Base-by-base conservation (phyloP, 2,888 invertebrate genomes). In the Willowsia nigromaculata region DNA sequence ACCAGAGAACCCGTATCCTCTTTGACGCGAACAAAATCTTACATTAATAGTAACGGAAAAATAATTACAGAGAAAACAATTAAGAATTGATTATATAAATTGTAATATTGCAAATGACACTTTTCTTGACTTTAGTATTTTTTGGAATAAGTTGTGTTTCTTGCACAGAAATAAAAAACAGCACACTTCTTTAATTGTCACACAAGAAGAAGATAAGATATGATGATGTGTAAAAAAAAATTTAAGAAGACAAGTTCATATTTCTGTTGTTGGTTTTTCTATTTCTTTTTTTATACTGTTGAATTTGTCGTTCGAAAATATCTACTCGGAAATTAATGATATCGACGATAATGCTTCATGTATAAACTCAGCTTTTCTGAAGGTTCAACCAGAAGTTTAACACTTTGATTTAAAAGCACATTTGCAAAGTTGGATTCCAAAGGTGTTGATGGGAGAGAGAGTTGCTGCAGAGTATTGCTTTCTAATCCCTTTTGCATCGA, bases 371-470 rank as follows among this genome's bases (percentile, higher is more conserved):
- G 82, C 37, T 80, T 56, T 33, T 27, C 33, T n/a, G n/a, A 30
- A 33, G 25, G 56, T 84, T 88, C 84, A 88, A 80, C 88, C 88
- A 88, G 80, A 74, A 84, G 56, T 88, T 88, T 88, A 88, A 88
- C 88, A 88, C 88, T 88, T 88, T 88, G 88, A 88, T 88, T 88
- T 56, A 88, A 88, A 88, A 88, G 88, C 88, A 80, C 87, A 37
- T 47, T 80, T 43, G 22, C 27, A 65, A 30, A 11, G 13, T 22
- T 15, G 33, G 43, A 22, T 56, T 56, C 56, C 56, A 56, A 56
- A 56, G 56, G 0, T 47, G 15, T 18, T 33, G 22, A 27, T 4
- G 83, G 37, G 68, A 82, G 65, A 65, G 80, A 80, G 59, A 81
- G 59, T 62, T 81, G 37, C 59, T 62, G n/a, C n/a, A n/a, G n/a